phyloP scores from a whole-genome alignment of 2,888 invertebrate genomes.

The Xanthorhoe designata region DNA sequence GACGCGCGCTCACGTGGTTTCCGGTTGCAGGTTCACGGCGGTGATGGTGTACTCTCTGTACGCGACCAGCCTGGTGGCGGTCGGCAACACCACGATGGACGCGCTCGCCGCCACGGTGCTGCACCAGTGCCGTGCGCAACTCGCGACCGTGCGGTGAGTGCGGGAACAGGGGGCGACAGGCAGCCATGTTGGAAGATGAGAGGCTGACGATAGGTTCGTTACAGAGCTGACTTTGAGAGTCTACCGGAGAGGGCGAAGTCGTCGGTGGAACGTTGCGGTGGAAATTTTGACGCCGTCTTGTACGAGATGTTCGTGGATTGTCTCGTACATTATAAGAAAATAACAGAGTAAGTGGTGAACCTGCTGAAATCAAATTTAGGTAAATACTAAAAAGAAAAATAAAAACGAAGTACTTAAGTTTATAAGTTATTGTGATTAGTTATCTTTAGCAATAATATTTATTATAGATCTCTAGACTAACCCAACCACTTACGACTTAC shows the following conservation, averaged over 20 bases:
- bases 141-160: slow-evolving; percentile 65
- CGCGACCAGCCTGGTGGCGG: slow-evolving; percentile 71
- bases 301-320: slow-evolving; percentile 54
- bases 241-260: slow-evolving; percentile 54
- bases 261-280: slow-evolving; percentile 30
- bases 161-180: too few relatives aligned
- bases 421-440: too few relatives aligned
- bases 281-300: slow-evolving; percentile 47
- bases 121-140: slow-evolving; percentile 69
- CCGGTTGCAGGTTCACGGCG: slow-evolving; percentile 56
- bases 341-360: not conserved
- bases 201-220: slow-evolving; percentile 26
- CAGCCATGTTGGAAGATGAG: not conserved
- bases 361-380: too few relatives aligned
- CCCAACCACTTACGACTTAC: too few relatives aligned
- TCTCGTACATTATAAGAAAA: slow-evolving; percentile 59
- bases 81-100: slow-evolving; percentile 79
- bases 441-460: too few relatives aligned
- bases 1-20: not conserved
- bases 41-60: slow-evolving; percentile 70
- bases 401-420: too few relatives aligned
- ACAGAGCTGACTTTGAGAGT: slow-evolving; percentile 61
- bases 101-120: slow-evolving; percentile 74
- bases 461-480: too few relatives aligned
- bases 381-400: too few relatives aligned